A percentile compares a stretch with the other conserved stretches of the same genome.
Conservation (phyloP, 1,140 invertebrate species). For the Rhagoletis zephyria region DNA sequence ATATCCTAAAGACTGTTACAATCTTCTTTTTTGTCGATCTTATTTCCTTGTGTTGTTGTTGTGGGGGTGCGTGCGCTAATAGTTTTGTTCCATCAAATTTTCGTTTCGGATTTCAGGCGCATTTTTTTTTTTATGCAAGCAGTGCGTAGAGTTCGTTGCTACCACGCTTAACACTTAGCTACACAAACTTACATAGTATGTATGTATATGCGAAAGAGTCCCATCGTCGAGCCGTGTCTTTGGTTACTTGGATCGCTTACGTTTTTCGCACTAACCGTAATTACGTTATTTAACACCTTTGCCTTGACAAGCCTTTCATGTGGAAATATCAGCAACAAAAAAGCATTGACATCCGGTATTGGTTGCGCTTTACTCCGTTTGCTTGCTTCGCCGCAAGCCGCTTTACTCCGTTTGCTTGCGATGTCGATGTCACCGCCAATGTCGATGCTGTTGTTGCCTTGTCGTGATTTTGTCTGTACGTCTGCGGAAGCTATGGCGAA, state of each 20-base stretch:
- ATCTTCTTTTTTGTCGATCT: not conserved
- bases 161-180: no score
- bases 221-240: not conserved
- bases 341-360: conserved; percentile 29
- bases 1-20: not conserved
- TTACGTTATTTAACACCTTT: conserved; percentile 49
- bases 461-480: not conserved
- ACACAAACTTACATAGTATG: not conserved
- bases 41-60: not conserved
- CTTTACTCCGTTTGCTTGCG: not conserved
- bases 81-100: conserved; percentile 7
- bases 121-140: not conserved
- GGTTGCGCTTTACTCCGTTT: not conserved
- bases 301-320: conserved; percentile 40
- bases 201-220: not conserved
- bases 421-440: not conserved
- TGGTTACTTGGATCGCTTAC: not conserved
- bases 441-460: not conserved
- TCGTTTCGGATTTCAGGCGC: conserved; percentile 25
- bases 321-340: conserved; percentile 8
- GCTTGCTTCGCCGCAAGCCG: not conserved
- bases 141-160: no score
- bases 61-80: conserved; percentile 13
- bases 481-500: conserved; percentile 8
- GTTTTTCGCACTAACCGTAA: conserved; percentile 34